phyloP scores from a whole-genome alignment of 2,888 invertebrate genomes.

The Troides oblongomaculatus region DNA sequence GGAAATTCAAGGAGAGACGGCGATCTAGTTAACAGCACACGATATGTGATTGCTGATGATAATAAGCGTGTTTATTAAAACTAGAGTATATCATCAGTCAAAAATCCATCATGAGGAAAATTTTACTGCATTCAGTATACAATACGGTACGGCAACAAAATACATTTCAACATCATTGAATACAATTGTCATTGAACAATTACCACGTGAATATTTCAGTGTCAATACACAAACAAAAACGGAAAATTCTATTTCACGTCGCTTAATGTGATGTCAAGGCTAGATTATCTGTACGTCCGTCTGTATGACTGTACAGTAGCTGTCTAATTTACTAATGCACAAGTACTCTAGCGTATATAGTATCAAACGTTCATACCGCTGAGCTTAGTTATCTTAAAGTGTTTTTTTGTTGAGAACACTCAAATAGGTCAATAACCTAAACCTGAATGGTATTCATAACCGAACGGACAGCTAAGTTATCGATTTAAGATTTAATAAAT shows the following conservation, averaged over 20 bases:
- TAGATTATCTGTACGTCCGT: constrained; percentile 25
- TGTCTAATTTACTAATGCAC: constrained; percentile 12
- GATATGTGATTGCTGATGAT: too few relatives aligned
- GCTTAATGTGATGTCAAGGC: constrained; percentile 30
- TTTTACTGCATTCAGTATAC: too few relatives aligned
- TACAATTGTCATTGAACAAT: too few relatives aligned
- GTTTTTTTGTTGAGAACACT: constrained; percentile 19
- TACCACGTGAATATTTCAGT: constrained; percentile 6
- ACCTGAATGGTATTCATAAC: not conserved
- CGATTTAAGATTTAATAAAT: too few relatives aligned
- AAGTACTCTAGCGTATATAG: not conserved
- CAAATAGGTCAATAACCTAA: constrained; percentile 14
- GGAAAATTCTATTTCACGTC: constrained; percentile 23
- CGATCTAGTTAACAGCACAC: too few relatives aligned
- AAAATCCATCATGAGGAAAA: too few relatives aligned
- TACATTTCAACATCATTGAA: too few relatives aligned
- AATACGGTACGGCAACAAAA: too few relatives aligned
- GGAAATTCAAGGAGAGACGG: too few relatives aligned
- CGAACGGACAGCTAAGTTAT: not conserved
- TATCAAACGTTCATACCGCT: not conserved
- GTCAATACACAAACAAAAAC: constrained; percentile 13
- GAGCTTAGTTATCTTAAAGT: not conserved
- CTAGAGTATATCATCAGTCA: too few relatives aligned
- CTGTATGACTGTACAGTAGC: not conserved
- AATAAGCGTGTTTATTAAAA: too few relatives aligned